Conservation (phyloP, 1,140 invertebrate species). For the Himalopsyche phryganea region DNA sequence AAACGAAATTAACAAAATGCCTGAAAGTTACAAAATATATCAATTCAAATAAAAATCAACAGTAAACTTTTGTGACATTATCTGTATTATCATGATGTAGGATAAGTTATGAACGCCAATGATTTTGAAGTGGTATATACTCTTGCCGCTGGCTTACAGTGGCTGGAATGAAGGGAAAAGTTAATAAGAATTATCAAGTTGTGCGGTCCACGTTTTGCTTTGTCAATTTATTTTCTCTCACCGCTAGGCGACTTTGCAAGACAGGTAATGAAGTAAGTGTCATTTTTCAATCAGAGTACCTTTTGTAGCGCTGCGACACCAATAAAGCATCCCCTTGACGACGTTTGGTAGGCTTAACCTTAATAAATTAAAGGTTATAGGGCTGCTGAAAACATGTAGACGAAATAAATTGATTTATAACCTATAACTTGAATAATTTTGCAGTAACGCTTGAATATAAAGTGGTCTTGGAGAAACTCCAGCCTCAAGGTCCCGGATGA, state of each 20-base stretch:
- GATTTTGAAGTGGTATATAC: not conserved
- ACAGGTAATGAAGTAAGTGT: constrained; percentile 14
- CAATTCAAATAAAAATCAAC: too few species aligned
- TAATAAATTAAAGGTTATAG: constrained; percentile 8
- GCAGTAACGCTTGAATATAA: too few species aligned
- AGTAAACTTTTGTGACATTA: too few species aligned
- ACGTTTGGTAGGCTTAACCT: constrained; percentile 2
- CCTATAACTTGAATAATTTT: too few species aligned
- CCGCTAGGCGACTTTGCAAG: not conserved
- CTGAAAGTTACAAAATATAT: too few species aligned
- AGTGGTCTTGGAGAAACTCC: not conserved
- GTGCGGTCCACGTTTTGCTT: constrained; percentile 13
- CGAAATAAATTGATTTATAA: too few species aligned
- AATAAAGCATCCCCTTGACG: constrained; percentile 10
- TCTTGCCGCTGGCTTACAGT: not conserved
- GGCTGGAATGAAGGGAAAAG: not conserved
- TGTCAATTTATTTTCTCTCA: constrained; percentile 23
- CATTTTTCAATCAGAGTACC: constrained; percentile 14
- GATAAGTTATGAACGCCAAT: not conserved
- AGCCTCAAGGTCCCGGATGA: not conserved
- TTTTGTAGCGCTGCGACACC: constrained; percentile 10
- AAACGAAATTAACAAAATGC: too few species aligned
- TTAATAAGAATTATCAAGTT: constrained; percentile 28
- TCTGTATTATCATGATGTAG: too few species aligned
- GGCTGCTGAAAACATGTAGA: too few species aligned